A percentile compares a stretch with the other conserved stretches of the same genome.
phyloP scores from a whole-genome alignment of 1,140 invertebrate species.

The Drosophila bocqueti region DNA sequence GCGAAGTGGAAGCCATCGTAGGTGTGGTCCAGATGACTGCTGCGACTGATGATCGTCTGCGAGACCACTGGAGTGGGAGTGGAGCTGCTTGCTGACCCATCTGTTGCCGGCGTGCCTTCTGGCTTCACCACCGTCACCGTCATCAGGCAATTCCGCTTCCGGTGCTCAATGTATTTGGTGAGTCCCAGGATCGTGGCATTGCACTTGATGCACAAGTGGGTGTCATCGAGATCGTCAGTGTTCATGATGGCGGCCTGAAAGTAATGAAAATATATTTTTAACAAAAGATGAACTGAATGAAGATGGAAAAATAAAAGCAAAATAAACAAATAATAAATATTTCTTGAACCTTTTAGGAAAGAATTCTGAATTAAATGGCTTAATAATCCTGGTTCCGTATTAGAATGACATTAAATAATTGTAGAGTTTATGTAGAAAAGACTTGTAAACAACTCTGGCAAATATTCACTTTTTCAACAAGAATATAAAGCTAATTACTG shows the following conservation, averaged over 20 bases:
- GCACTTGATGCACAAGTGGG: conserved; percentile 94
- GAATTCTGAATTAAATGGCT: too few species aligned
- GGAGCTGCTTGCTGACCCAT: conserved; percentile 8
- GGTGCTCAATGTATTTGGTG: conserved; percentile 92
- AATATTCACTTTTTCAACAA: background rate
- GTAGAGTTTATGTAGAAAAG: background rate
- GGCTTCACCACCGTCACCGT: conserved; percentile 13
- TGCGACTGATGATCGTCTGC: conserved; percentile 60
- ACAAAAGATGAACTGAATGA: too few species aligned
- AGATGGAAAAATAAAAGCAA: too few species aligned
- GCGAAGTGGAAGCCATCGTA: conserved; percentile 76
- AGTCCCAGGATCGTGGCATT: conserved; percentile 92
- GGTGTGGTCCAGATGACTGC: conserved; percentile 53
- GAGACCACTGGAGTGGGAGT: conserved; percentile 35
- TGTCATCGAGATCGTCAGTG: conserved; percentile 90
- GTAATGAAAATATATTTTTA: too few species aligned
- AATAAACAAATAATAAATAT: too few species aligned
- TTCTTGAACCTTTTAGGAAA: too few species aligned
- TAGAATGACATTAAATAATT: too few species aligned
- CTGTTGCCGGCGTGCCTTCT: conserved; percentile 1
- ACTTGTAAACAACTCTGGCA: too few species aligned
- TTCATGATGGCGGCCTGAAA: conserved; percentile 82
- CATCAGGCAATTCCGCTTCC: conserved; percentile 88
- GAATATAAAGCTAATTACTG: background rate
- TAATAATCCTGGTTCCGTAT: too few species aligned